phyloP scores from a whole-genome alignment of 2,113 vertebrate genomes.

The Rhinolophus sinicus region DNA sequence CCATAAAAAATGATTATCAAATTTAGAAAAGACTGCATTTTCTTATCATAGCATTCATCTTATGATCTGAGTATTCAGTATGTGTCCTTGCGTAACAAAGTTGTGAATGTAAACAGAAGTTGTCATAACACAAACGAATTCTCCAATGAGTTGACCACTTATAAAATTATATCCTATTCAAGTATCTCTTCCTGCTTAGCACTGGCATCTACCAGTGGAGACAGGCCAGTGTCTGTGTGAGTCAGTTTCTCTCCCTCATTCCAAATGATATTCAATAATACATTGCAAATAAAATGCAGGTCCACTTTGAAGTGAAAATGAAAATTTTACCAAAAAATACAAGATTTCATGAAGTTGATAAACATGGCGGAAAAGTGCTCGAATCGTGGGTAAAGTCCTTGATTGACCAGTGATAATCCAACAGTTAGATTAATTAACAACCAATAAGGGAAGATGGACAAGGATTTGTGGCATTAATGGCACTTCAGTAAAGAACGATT shows the following conservation, averaged over 20 bases:
- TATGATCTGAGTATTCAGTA: neutral
- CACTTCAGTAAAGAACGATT: neutral
- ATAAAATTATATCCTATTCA: neutral
- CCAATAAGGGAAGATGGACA: neutral
- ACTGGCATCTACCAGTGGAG: too few relatives aligned
- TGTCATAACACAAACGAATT: constrained; percentile 2
- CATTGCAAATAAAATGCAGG: neutral
- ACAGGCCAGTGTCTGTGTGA: neutral
- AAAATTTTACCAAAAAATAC: neutral
- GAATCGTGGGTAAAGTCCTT: neutral
- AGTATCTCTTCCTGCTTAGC: neutral
- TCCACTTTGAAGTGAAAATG: neutral
- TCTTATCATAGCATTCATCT: neutral
- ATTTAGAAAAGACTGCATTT: neutral
- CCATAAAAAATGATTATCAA: neutral
- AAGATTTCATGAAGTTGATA: neutral
- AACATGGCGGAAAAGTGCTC: neutral
- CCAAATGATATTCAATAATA: neutral
- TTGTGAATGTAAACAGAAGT: neutral
- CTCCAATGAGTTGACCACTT: neutral
- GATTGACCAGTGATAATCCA: neutral
- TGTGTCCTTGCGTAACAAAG: neutral
- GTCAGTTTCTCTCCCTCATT: neutral
- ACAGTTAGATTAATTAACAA: neutral
- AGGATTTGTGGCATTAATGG: neutral